These are phyloP conservation scores for Pluvialis apricaria DNA, from an alignment of 2,113 vertebrate genomes.

Conservation along the genomic window DNA sequence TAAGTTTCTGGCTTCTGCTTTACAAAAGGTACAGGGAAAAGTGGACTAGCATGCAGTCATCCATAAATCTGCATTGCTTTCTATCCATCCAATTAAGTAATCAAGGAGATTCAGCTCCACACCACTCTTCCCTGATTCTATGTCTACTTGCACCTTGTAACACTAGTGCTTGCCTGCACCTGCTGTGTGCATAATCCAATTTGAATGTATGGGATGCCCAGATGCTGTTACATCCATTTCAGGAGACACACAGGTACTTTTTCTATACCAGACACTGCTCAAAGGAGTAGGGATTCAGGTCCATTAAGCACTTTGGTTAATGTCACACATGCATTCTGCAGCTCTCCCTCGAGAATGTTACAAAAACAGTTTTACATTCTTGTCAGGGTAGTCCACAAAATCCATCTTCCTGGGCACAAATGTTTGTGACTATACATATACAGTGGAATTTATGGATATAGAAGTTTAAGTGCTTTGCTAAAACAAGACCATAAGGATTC, in stretches of 20 bases:
- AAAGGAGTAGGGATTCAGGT: neutral
- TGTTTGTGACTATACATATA: neutral
- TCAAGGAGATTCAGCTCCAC: neutral
- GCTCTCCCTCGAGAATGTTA: neutral
- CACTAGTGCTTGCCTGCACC: neutral
- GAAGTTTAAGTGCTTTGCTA: slow-evolving; percentile 1
- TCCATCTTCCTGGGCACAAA: neutral
- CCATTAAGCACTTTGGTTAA: neutral
- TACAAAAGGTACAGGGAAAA: neutral
- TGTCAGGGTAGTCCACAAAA: neutral
- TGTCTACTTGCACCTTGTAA: neutral
- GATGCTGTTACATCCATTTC: neutral
- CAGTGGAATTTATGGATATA: slow-evolving; percentile 6
- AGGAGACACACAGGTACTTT: neutral
- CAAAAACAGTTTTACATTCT: neutral
- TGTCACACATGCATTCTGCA: neutral
- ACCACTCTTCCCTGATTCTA: neutral
- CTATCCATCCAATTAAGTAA: neutral
- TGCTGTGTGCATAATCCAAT: neutral
- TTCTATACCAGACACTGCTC: neutral
- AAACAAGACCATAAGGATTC: neutral
- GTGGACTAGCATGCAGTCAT: neutral
- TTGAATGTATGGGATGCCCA: neutral
- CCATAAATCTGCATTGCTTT: neutral
- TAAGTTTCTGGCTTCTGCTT: neutral